Evolutionary conservation across 2,113 vertebrate genomes (phyloP), one percentile per base, ranked within the genome.

Genomic region (Piprites chloris): DNA sequence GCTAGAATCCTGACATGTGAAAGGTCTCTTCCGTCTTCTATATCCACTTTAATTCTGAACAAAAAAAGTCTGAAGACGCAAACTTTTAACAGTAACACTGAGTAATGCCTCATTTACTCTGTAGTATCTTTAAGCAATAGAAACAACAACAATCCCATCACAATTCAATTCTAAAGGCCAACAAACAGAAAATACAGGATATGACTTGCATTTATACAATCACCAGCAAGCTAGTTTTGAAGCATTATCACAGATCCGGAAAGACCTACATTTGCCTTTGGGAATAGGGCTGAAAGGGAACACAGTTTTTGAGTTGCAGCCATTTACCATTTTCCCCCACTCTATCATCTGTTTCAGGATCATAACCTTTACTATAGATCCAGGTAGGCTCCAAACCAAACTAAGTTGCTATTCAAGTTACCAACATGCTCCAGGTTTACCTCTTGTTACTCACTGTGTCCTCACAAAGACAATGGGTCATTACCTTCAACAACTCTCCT

Each of bases 371-470:
- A 32, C 19, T 44, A 26, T 0, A 58, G 20, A 73, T 12, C 24
- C n/a, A 74, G 12, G 11, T 3, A 52, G 9, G n/a, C 11, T 89
- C 46, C 50, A 77, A 68, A 80, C 2, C 4, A 33, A 80, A 79
- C 33, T 9, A 76, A 56, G 15, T 3, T 50, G 17, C 17, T 73
- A 56, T 3, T 87, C 13, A 59, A 69, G 6, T 37, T 6, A 84
- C 4, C 56, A 46, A 50, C 2, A 37, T 9, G 8, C 15, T 71
- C 24, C 19, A 58, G 16, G 69, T 20, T 3, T 0, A 39, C 8
- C 18, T 27, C 14, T 3, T 47, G 42, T 27, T 61, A 89, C 23
- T 21, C 3, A 8, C 0, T 33, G 10, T 1, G 1, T 27, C 13
- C 33, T 74, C 46, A 55, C 33, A 58, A 37, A 35, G 42, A 39